phyloP scores from a whole-genome alignment of 1,140 invertebrate genomes.

The Ceratina japonica region DNA sequence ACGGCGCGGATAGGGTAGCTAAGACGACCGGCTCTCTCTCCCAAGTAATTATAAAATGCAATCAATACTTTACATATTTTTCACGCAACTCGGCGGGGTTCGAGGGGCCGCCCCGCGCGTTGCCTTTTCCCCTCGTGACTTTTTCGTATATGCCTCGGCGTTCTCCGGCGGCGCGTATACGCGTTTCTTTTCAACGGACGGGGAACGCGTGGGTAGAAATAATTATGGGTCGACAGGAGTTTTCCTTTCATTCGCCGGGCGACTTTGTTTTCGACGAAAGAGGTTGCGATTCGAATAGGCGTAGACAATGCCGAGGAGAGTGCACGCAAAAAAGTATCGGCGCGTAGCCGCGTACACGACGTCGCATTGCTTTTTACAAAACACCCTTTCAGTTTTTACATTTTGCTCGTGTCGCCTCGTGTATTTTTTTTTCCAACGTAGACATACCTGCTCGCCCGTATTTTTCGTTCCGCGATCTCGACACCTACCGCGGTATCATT shows the following conservation, averaged over 20 bases:
- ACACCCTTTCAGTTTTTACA: too few species aligned
- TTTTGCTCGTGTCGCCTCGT: too few species aligned
- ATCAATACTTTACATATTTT: conserved; percentile 81
- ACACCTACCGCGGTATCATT: too few species aligned
- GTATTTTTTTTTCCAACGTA: too few species aligned
- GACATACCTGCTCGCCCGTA: too few species aligned
- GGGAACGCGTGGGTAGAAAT: conserved; percentile 47
- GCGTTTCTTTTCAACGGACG: conserved; percentile 26
- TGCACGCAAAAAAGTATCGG: too few species aligned
- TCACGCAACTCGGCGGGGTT: conserved; percentile 73
- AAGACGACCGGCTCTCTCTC: conserved; percentile 75
- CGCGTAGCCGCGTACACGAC: background rate
- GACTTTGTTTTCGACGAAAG: conserved; percentile 31
- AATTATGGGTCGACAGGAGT: conserved; percentile 22
- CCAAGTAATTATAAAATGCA: conserved; percentile 81
- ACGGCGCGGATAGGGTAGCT: conserved; percentile 73
- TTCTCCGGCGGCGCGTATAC: conserved; percentile 50
- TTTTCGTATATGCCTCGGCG: conserved; percentile 46
- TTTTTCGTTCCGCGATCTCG: too few species aligned
- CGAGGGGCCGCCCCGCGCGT: background rate
- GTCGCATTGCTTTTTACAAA: too few species aligned
- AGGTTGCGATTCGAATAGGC: too few species aligned
- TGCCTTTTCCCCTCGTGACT: background rate
- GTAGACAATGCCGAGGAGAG: too few species aligned
- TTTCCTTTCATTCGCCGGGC: conserved; percentile 28